A percentile compares a stretch with the other conserved stretches of the same genome.
phyloP scores from a whole-genome alignment of 1,140 invertebrate genomes.

The Drusus annulatus region DNA sequence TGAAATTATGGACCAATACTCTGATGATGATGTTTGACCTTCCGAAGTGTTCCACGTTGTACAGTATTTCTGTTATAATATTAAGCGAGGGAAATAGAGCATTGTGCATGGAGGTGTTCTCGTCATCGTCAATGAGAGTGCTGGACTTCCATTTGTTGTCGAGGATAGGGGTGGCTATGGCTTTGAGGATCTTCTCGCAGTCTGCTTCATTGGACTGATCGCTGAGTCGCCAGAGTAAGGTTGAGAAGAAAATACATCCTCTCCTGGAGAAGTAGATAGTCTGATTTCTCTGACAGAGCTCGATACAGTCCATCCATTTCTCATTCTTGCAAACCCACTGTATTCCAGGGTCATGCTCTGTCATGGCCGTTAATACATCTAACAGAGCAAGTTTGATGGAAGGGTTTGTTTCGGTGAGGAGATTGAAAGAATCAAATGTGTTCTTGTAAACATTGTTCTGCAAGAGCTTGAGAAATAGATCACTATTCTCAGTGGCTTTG shows the following conservation, averaged over 20 bases:
- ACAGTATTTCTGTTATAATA: constrained; percentile 66
- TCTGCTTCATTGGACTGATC: constrained; percentile 65
- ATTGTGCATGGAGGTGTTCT: constrained; percentile 70
- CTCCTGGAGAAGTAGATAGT: constrained; percentile 77
- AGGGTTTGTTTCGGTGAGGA: constrained; percentile 64
- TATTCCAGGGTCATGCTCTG: constrained; percentile 71
- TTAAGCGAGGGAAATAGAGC: constrained; percentile 71
- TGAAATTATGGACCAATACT: constrained; percentile 61
- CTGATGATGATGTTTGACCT: constrained; percentile 63
- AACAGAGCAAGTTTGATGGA: constrained; percentile 76
- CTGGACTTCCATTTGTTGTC: constrained; percentile 64
- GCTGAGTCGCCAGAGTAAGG: constrained; percentile 69
- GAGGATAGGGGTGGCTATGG: constrained; percentile 69
- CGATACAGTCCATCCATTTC: constrained; percentile 72
- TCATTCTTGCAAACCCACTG: constrained; percentile 72
- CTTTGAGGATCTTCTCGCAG: constrained; percentile 69
- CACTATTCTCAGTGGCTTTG: constrained; percentile 62
- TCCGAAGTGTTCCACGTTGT: constrained; percentile 67
- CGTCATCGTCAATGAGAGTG: constrained; percentile 65
- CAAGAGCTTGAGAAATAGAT: constrained; percentile 62
- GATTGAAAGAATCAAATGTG: constrained; percentile 62
- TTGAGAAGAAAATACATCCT: constrained; percentile 72
- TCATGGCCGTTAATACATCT: constrained; percentile 71
- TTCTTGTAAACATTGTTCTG: constrained; percentile 66
- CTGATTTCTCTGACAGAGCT: constrained; percentile 73